These are phyloP conservation scores for Vulpes vulpes DNA, from an alignment of 2,113 vertebrate species.

Conservation along the genomic window DNA sequence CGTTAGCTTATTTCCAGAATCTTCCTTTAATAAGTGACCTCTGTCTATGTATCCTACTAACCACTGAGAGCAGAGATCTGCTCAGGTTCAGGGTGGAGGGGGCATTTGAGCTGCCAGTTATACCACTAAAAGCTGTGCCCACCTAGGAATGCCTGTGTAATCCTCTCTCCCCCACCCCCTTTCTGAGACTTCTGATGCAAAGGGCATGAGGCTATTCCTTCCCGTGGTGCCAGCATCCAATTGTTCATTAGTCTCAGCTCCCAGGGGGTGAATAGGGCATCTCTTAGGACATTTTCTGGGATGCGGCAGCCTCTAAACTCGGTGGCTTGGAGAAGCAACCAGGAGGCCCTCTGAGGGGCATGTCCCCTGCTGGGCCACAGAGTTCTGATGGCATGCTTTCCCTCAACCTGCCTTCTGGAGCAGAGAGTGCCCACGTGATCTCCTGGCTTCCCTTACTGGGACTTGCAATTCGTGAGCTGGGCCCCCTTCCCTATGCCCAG, in stretches of 20 bases:
- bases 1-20: conserved; percentile 34
- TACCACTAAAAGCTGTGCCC: background rate
- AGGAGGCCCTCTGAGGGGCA: background rate
- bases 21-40: background rate
- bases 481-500: no score
- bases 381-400: background rate
- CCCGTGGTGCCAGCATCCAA: background rate
- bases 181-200: background rate
- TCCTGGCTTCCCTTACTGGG: no score
- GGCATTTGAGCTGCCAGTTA: background rate
- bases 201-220: background rate
- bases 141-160: background rate
- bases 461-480: background rate
- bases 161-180: background rate
- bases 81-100: background rate
- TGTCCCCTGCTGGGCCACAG: background rate
- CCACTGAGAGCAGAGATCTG: background rate
- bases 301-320: background rate
- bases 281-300: background rate
- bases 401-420: background rate
- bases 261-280: background rate
- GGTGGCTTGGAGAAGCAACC: background rate
- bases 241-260: background rate
- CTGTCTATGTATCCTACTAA: background rate
- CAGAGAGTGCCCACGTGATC: rapidly evolving